A percentile compares a stretch with the other conserved stretches of the same genome.
phyloP scores from a whole-genome alignment of 2,797 vertebrate species.

The Vireo griseus region DNA sequence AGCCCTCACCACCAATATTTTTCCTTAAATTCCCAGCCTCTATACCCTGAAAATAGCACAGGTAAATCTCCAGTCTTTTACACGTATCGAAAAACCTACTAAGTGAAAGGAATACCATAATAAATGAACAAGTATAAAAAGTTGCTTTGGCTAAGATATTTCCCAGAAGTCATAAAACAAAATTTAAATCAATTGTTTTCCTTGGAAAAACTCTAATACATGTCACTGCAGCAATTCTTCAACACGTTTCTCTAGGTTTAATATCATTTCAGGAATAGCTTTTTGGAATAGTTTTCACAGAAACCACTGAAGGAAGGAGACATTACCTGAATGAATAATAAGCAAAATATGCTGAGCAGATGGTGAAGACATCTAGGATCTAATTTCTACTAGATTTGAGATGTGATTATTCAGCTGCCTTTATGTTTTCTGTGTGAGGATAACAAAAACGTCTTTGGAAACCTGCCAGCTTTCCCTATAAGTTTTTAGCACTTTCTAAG shows the following conservation, averaged over 20 bases:
- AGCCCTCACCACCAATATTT: neutral
- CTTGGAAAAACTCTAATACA: neutral
- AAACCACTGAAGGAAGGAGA: neutral
- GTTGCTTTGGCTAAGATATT: neutral
- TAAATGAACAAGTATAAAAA: neutral
- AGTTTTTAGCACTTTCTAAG: neutral
- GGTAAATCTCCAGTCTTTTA: neutral
- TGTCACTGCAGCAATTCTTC: neutral
- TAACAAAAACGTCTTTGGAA: neutral
- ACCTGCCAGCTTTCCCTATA: neutral
- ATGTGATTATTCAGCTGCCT: neutral
- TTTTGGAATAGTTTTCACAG: neutral
- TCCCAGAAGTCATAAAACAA: neutral
- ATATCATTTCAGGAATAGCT: neutral
- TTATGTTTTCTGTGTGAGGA: neutral
- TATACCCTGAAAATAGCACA: neutral
- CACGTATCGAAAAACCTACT: neutral
- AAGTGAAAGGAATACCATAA: neutral
- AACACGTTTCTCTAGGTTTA: neutral
- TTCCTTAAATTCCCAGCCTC: neutral
- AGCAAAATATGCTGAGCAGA: neutral
- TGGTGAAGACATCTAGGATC: neutral
- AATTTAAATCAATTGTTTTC: neutral
- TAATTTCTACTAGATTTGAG: neutral
- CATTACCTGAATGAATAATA: neutral